A percentile compares a stretch with the other conserved stretches of the same genome.
phyloP scores from a whole-genome alignment of 2,888 invertebrate species.

The Periphyllus acericola region DNA sequence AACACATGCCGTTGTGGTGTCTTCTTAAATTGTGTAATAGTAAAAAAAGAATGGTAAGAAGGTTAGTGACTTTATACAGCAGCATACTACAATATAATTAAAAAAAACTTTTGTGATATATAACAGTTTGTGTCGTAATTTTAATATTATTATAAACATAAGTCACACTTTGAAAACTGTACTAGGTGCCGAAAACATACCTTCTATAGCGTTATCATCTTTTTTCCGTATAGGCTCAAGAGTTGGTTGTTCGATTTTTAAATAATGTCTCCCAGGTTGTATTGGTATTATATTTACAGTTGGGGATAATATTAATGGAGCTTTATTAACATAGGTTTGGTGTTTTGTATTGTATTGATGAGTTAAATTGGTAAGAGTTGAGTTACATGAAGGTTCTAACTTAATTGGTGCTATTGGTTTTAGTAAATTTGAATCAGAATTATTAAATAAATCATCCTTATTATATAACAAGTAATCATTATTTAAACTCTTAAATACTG shows the following conservation, averaged over 20 bases:
- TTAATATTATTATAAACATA: too few species aligned
- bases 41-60: too few species aligned
- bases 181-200: background rate
- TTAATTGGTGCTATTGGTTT: constrained; percentile 19
- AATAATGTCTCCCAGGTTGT: background rate
- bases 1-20: too few species aligned
- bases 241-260: background rate
- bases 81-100: too few species aligned
- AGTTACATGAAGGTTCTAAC: background rate
- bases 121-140: too few species aligned
- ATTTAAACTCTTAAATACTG: background rate
- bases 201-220: background rate
- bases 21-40: too few species aligned
- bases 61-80: too few species aligned
- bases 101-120: too few species aligned
- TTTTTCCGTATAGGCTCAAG: constrained; percentile 5
- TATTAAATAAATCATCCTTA: background rate
- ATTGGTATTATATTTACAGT: background rate
- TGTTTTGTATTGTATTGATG: background rate
- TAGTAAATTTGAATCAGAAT: background rate
- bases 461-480: background rate
- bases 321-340: background rate
- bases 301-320: background rate
- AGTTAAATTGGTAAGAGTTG: background rate
- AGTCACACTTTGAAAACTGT: too few species aligned